A percentile compares a stretch with the other conserved stretches of the same genome.
Evolutionary conservation across 1,140 invertebrate species (phyloP).

Genomic region (Macrocentrus cingulum): DNA sequence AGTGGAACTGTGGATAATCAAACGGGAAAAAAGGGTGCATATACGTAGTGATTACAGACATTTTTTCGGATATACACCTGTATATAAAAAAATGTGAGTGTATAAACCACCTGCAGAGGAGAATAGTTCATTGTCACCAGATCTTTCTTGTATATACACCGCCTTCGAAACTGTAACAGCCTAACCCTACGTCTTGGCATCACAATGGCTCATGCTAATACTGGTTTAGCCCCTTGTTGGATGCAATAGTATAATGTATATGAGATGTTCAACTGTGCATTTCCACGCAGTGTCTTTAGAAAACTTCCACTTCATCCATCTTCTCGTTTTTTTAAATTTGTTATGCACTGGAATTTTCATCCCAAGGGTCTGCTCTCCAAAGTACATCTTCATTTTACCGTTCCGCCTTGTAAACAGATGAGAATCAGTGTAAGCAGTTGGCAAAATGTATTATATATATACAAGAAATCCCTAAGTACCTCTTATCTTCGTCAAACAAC

Average conservation of each 20-base stretch:
- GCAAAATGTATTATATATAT: too few species aligned
- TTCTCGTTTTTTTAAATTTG: not conserved
- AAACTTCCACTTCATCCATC: not conserved
- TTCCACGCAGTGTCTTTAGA: not conserved
- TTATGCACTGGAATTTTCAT: too few species aligned
- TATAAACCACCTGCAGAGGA: conserved; percentile 35
- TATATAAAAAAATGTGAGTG: conserved; percentile 22
- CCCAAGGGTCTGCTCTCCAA: too few species aligned
- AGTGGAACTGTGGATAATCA: not conserved
- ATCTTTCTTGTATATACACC: conserved; percentile 34
- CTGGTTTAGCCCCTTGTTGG: not conserved
- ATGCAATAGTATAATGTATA: not conserved
- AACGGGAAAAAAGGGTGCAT: not conserved
- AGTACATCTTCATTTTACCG: too few species aligned
- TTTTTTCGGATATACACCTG: not conserved
- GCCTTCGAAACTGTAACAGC: too few species aligned
- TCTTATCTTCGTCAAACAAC: too few species aligned
- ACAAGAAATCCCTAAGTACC: too few species aligned
- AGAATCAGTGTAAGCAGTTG: too few species aligned
- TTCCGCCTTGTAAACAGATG: too few species aligned
- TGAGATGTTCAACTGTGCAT: not conserved
- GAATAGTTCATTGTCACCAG: conserved; percentile 39
- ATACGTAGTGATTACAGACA: not conserved
- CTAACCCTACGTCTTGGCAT: conserved; percentile 29
- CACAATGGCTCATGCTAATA: conserved; percentile 52